Evolutionary conservation across 2,797 vertebrate genomes (phyloP), one percentile per base, ranked within the genome.

Genomic region (Acomys russatus): DNA sequence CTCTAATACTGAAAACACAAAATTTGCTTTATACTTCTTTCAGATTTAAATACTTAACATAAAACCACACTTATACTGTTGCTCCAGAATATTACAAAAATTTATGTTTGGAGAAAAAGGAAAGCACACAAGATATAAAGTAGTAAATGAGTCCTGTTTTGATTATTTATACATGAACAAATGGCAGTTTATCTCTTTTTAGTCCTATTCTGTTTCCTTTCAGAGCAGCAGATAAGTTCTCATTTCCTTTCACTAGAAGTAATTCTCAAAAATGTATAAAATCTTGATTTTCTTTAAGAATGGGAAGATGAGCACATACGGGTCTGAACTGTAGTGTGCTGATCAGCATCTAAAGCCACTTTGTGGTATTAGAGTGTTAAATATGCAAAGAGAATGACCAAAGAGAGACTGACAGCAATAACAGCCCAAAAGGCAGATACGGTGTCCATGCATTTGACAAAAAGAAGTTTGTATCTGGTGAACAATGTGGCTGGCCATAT

Each of bases 1-100:
- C 38, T 30, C 20, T 90, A 38, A 78, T 10, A 61, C 66, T 35
- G 33, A 77, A 44, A 54, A 3, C 3, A 38, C 8, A 54, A 10
- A 70, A 44, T 88, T 88, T 88, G 38, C 64, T 87, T 90, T 91
- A 84, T 88, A 70, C 74, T 93, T 63, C 76, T 85, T 83, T 33
- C 15, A 82, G 77, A 86, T 33, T 44, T 93, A 91, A 96, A 77
- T 66, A 82, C 83, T 94, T 93, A 89, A 56, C 30, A 38, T 95
- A 89, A 91, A 94, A 59, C 14, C 10, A 77, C 56, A 82, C 91
- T 93, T 66, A 51, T 10, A 79, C 70, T 15, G 63, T 80, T 88
- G 38, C 20, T 51, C 49, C 10, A 84, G 74, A 85, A 68, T 64
- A 80, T 70, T 17, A 14, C 1, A 22, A n/a, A 92, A 86, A 89